Evolutionary conservation across 2,888 invertebrate species (phyloP), one percentile per base, ranked within the genome.

Genomic region (Tiliacea citrago): DNA sequence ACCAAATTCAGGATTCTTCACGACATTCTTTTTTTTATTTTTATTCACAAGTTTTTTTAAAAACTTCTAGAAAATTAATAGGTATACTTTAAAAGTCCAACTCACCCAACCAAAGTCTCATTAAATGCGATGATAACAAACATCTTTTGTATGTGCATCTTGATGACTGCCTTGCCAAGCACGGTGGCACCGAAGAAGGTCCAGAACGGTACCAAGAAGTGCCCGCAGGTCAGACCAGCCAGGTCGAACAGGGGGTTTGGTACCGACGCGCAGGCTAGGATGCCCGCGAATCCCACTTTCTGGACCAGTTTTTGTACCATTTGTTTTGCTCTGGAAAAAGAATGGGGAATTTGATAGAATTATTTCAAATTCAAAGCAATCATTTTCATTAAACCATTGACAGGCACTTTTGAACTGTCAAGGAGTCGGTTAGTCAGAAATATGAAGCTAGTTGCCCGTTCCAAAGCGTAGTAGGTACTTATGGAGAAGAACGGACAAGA

Each of bases 171-270:
- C 95, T 99, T 99, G 67, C 99, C 99, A 75, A 99, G 98, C 1
- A 99, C 97, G 0, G 99, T 99, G 77, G 99, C 99, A 55, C 99
- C 99, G 95, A 99, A 99, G 97, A 99, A 99, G 6, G 99, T 99
- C 99, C 99, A 99, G 96, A 99, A 99, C 21, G 99, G 99, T 87
- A 99, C 99, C 78, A 99, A 97, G 94, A 99, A 99, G 94, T 99
- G 99, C 0, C 99, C 99, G 93, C 99, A 99, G 0, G 99, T 99
- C 53, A 99, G 98, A 1, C 99, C 99, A 39, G 99, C 99, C 92
- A 99, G 97, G 95, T 99, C 99, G 94, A 99, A 99, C 79, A 99
- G 95, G 0, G 99, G 99, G 96, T 99, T 99, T n/a, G 99, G 99
- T 89, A 99, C 99, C 97, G 99, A 95, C 61, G 99, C 99, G 95